Evolutionary conservation across 2,888 invertebrate species (phyloP), one percentile per base, ranked within the genome.

Genomic region (Polia nebulosa): DNA sequence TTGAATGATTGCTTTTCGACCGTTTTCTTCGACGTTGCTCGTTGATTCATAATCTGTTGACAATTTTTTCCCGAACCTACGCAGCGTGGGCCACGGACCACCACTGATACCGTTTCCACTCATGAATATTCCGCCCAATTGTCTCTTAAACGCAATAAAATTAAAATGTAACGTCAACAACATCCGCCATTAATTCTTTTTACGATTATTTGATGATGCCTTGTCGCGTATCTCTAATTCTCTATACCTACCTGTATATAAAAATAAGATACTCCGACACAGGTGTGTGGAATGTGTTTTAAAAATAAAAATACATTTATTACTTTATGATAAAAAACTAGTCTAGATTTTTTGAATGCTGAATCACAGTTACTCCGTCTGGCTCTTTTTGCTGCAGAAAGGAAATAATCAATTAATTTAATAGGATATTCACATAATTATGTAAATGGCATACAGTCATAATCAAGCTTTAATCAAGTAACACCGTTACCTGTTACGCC

Each of bases 161-260:
- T 86, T 87, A 85, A 88, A 90, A 89, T 84, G 84, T 86, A 87
- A 85, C 86, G 88, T 86, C 82, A 75, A 85, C 85, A 82, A 87
- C 90, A 89, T 92, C 90, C 91, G 91, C 89, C 84, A 87, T 90
- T 88, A 89, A 90, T 85, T 83, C 70, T 86, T 88, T 88, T 86
- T 70, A 90, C 84, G 89, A 87, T 86, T 87, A 87, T 89, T 89
- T 88, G 88, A 90, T 86, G 78, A 85, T 79, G 78, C 73, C 77
- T 47, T 66, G 60, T 72, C 57, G 57, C 53, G 32, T 61, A 61
- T 66, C 44, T 77, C 34, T 56, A 76, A 47, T 60, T 64, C 25
- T 76, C 60, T 49, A 55, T 52, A 65, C 13, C 34, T 52, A 65
- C 13, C 34, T 66, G 27, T 49, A 25, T 36, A 20, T 63, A 15